Base-by-base conservation (phyloP, 2,888 invertebrate species). In the Anoplius nigerrimus region DNA sequence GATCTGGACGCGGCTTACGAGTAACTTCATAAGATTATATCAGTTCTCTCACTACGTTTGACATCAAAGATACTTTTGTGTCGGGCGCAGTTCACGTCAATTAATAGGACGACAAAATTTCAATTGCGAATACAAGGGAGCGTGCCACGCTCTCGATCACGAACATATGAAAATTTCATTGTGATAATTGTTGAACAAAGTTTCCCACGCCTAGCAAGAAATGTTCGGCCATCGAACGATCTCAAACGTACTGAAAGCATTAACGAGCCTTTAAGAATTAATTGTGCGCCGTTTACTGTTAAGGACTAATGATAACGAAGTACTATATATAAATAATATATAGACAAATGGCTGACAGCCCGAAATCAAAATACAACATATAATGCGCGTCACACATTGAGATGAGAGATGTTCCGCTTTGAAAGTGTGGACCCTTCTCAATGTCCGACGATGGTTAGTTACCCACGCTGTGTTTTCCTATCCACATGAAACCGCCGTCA, bases 321-420 rank as follows among this genome's bases (percentile, higher is more conserved):
- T 34, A 54, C 42, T 62, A 42, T 63, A 66, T 51, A 71, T 34
- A 24, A 61, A 69, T 20, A 21, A 55, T 52, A 60, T 27, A 67
- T 69, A 74, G 67, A 60, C 64, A 79, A 82, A 84, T 84, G 84
- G 85, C 84, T 84, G 80, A 80, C 78, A 79, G 83, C 82, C 83
- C 81, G 78, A 82, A 85, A 86, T 85, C 84, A 84, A 85, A 85
- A 85, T 80, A 71, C 73, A 75, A 83, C 69, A 74, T 80, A 74
- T 77, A 77, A 72, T 63, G 69, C 74, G 64, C 74, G 72, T 72
- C 66, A 62, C 51, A 71, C 75, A 75, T 72, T 74, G 73, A 73
- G 66, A 70, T 57, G 72, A 72, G 53, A 27, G 24, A 66, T 52
- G 62, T 58, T 43, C 61, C 70, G 64, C 52, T 66, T 24, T 62